Conservation (phyloP, 2,888 invertebrate species). For the Xylota segnis region DNA sequence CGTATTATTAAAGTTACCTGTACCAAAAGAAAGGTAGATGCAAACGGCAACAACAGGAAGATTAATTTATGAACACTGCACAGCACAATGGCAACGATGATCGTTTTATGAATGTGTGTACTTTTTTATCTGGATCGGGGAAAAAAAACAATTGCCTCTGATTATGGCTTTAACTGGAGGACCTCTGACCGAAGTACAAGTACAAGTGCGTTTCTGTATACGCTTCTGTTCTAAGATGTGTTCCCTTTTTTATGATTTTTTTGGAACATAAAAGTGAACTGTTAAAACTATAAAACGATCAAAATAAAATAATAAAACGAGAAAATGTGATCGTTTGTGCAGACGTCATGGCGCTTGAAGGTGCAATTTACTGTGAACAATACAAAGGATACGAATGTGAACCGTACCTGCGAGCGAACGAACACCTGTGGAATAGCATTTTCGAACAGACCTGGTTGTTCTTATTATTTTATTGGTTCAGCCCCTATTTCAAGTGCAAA, state of each 20-base stretch:
- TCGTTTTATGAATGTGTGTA: slow-evolving; percentile 48
- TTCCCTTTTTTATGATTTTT: slow-evolving; percentile 47
- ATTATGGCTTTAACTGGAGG: slow-evolving; percentile 40
- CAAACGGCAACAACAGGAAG: slow-evolving; percentile 15
- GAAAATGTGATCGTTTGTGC: slow-evolving; percentile 30
- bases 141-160: slow-evolving; percentile 67
- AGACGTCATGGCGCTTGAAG: slow-evolving; percentile 75
- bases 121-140: slow-evolving; percentile 50
- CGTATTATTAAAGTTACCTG: slow-evolving; percentile 63
- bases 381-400: slow-evolving; percentile 14
- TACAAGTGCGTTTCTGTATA: slow-evolving; percentile 53
- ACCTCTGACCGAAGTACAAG: slow-evolving; percentile 46
- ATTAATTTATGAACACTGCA: slow-evolving; percentile 63
- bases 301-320: slow-evolving; percentile 45
- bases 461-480: slow-evolving; percentile 71
- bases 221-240: slow-evolving; percentile 66
- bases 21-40: not conserved
- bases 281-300: slow-evolving; percentile 68
- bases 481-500: not conserved
- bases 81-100: slow-evolving; percentile 62
- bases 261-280: slow-evolving; percentile 59
- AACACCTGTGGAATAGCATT: slow-evolving; percentile 65
- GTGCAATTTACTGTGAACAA: slow-evolving; percentile 39
- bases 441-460: slow-evolving; percentile 19
- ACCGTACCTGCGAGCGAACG: slow-evolving; percentile 52